Percentiles rank a stretch among this genome's conserved stretches.
Evolutionary conservation across 2,797 vertebrate species (phyloP).

Genomic region (Gorsachius magnificus): DNA sequence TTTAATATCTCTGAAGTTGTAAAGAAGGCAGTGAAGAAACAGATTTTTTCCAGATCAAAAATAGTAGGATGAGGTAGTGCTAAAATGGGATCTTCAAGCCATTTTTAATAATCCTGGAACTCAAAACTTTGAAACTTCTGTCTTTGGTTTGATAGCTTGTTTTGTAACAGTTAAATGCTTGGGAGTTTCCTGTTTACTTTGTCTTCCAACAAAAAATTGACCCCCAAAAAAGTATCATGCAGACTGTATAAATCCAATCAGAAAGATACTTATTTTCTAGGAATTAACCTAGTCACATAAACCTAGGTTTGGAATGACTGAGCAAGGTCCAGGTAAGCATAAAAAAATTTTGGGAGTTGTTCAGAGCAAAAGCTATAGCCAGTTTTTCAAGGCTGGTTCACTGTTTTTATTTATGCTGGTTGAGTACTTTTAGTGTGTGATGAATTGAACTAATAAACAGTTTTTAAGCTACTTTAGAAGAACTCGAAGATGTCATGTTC

Average conservation of each 20-base stretch:
- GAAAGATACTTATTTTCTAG: background rate
- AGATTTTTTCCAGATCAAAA: background rate
- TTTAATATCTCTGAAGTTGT: background rate
- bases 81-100: background rate
- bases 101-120: background rate
- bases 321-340: background rate
- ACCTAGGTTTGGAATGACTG: background rate
- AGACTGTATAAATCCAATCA: background rate
- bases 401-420: background rate
- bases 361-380: background rate
- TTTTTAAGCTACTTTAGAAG: background rate
- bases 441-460: background rate
- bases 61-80: background rate
- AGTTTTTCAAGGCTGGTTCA: background rate
- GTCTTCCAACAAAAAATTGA: background rate
- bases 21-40: background rate
- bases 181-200: constrained; percentile 13
- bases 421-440: background rate
- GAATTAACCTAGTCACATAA: background rate
- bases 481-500: background rate
- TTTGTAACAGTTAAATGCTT: background rate
- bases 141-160: background rate
- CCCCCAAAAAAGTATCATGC: background rate
- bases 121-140: background rate
- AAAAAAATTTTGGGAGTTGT: background rate